phyloP scores from a whole-genome alignment of 37 sponge, comb jelly and placozoan species.

The Crambe crambe region DNA sequence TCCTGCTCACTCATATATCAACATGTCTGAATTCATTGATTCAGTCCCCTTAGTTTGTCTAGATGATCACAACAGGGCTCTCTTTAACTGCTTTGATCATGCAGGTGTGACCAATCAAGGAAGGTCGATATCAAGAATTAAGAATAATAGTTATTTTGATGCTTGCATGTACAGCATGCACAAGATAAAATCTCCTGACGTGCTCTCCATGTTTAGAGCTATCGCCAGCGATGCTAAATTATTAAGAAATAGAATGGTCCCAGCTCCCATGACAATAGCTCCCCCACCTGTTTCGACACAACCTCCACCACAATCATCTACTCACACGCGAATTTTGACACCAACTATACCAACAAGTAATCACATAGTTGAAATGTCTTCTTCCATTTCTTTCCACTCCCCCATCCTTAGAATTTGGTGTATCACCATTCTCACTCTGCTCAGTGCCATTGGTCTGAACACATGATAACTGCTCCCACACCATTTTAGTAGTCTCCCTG shows the following conservation, averaged over 20 bases:
- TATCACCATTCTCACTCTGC: no score
- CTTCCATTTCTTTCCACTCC: not conserved
- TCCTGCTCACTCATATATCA: slow-evolving; percentile 21
- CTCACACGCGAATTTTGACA: not conserved
- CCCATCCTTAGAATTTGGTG: not conserved
- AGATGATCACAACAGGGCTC: not conserved
- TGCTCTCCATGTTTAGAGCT: slow-evolving; percentile 6
- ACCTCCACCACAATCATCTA: not conserved
- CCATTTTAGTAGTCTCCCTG: no score
- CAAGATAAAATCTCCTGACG: not conserved
- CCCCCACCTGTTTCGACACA: no score
- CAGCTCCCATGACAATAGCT: no score
- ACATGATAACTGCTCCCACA: no score
- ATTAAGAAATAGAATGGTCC: not conserved
- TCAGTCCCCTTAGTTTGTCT: not conserved
- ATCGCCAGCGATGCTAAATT: not conserved
- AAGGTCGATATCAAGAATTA: not conserved
- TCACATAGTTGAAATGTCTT: not conserved
- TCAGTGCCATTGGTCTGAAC: no score
- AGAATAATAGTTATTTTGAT: slow-evolving; percentile 6
- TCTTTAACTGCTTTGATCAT: slow-evolving; percentile 9
- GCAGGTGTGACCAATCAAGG: not conserved
- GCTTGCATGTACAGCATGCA: not conserved
- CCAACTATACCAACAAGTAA: not conserved
- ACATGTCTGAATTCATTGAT: not conserved